A percentile compares a stretch with the other conserved stretches of the same genome.
Conservation (phyloP, 2,888 invertebrate genomes). For the Tetragnatha montana region DNA sequence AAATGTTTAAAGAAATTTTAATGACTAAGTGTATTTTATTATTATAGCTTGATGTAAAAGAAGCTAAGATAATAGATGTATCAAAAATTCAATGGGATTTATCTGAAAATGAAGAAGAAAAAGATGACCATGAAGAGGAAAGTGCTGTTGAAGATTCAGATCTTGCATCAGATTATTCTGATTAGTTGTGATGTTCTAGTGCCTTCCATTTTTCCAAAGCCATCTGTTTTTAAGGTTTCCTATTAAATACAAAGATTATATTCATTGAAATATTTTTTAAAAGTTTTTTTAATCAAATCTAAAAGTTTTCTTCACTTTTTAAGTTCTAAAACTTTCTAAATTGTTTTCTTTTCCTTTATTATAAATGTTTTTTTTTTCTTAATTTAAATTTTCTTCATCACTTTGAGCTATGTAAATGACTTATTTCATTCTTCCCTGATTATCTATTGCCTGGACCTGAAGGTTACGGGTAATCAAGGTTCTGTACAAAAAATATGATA, state of each 20-base stretch:
- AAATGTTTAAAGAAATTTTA: neutral
- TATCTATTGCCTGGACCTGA: too few relatives aligned
- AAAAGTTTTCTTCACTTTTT: neutral
- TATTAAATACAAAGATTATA: neutral
- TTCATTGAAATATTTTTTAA: neutral
- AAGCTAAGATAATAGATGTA: conserved; percentile 91
- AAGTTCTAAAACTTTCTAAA: too few relatives aligned
- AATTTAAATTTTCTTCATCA: too few relatives aligned
- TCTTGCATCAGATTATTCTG: conserved; percentile 81
- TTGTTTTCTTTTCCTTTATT: too few relatives aligned
- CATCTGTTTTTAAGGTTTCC: neutral
- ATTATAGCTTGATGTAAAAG: conserved; percentile 91
- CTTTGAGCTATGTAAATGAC: too few relatives aligned
- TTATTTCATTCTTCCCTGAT: too few relatives aligned
- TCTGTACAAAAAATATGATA: too few relatives aligned
- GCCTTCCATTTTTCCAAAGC: neutral
- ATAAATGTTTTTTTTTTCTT: too few relatives aligned
- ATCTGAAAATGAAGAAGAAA: conserved; percentile 91
- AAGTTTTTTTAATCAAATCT: neutral
- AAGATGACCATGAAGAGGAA: conserved; percentile 79
- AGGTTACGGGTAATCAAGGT: too few relatives aligned
- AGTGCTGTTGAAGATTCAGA: conserved; percentile 81
- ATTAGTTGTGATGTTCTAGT: neutral
- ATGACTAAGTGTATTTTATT: neutral
- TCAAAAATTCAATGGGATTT: conserved; percentile 99